Evolutionary conservation across 1,140 invertebrate genomes (phyloP).

Genomic region (Aphaenogaster floridana): DNA sequence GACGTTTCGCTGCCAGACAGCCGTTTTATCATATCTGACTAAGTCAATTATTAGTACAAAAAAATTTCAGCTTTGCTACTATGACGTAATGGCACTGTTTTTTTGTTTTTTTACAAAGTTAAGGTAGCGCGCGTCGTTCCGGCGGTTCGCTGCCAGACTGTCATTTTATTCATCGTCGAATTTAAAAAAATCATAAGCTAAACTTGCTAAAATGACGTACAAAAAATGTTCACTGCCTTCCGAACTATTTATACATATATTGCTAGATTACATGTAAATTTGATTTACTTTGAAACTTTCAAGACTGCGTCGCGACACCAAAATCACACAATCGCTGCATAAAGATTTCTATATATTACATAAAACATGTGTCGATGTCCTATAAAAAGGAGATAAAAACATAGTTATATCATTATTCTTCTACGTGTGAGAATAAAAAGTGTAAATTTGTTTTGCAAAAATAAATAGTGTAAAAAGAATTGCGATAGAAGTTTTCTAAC

Average conservation of each 20-base stretch:
- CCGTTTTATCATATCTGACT: no score
- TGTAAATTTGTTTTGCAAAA: background rate
- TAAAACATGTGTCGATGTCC: background rate
- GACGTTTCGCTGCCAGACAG: no score
- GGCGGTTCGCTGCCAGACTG: no score
- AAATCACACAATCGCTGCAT: background rate
- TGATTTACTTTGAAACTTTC: slow-evolving; percentile 36
- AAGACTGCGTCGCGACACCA: background rate
- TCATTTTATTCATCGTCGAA: no score
- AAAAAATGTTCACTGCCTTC: no score
- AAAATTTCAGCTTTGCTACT: no score
- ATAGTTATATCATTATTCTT: background rate
- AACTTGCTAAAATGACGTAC: no score
- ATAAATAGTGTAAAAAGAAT: background rate
- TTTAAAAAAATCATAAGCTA: no score
- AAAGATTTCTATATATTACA: slow-evolving; percentile 19
- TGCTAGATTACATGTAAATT: slow-evolving; percentile 27
- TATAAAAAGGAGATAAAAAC: background rate
- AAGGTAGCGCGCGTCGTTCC: no score
- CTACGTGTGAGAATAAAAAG: background rate
- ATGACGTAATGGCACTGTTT: no score
- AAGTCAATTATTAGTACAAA: no score
- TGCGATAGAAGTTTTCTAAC: background rate
- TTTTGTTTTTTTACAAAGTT: no score
- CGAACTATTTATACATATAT: background rate